Percentiles rank a stretch among this genome's conserved stretches.
phyloP scores from a whole-genome alignment of 2,888 invertebrate species.

The Lutraria lutraria region DNA sequence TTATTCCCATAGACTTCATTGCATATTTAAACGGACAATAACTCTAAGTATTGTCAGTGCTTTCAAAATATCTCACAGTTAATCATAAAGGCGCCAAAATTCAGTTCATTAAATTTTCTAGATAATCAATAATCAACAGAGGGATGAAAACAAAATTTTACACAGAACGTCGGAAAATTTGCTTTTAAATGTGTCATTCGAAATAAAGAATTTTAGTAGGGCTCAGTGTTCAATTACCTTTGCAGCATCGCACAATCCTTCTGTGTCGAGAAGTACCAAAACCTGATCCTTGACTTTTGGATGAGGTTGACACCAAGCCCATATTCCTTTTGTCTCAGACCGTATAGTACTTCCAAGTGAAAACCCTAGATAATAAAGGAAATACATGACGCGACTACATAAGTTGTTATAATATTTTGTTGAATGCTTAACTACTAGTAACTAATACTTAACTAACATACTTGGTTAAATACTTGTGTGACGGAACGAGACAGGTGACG shows the following conservation, averaged over 20 bases:
- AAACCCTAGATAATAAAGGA: background rate
- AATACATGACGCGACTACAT: background rate
- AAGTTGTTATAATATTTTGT: background rate
- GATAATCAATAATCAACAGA: too few species aligned
- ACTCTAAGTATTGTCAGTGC: too few species aligned
- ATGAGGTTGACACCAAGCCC: constrained; percentile 30
- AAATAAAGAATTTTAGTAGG: too few species aligned
- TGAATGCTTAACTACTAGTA: too few species aligned
- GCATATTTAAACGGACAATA: too few species aligned
- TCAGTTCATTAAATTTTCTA: too few species aligned
- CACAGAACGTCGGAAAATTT: too few species aligned
- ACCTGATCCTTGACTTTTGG: background rate
- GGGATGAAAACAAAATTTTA: too few species aligned
- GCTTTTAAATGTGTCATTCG: too few species aligned
- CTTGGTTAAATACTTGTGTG: background rate
- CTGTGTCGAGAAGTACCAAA: constrained; percentile 27
- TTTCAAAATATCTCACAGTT: too few species aligned
- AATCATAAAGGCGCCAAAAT: too few species aligned
- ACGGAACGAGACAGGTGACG: background rate
- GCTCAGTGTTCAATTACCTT: background rate
- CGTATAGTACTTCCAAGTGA: constrained; percentile 29
- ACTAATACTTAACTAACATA: background rate
- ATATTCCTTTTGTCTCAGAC: constrained; percentile 37
- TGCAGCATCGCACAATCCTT: constrained; percentile 8
- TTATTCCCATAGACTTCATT: too few species aligned